Base-by-base conservation (phyloP, 2,888 invertebrate genomes). In the Bhutanitis thaidina region DNA sequence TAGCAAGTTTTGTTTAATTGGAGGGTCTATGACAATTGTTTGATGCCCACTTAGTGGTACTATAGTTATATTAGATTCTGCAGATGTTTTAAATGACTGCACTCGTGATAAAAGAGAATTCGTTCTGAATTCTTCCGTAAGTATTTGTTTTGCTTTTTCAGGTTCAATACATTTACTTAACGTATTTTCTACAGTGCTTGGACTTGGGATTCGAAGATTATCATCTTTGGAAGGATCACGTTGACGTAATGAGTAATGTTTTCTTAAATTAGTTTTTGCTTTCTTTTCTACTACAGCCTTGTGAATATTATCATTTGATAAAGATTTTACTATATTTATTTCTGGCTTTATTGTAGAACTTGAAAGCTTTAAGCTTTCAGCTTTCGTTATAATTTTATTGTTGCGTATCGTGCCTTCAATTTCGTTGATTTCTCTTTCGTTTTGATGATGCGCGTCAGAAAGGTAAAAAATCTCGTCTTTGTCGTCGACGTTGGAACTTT, bases 11-110 rank as follows among this genome's bases (percentile, higher is more conserved):
- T 80, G 78, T 30, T 65, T 68, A 27, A 87, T 58, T 10, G 89
- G 89, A 54, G 90, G 88, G 69, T 90, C 78, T 50, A 90, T 84
- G 20, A 90, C 82, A 59, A 90, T 85, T n/a, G 90, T 90, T 76
- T 90, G 90, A 65, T 90, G 90, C 40, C 90, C 90, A 60, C 90
- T 90, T 54, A 90, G 65, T 38, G 90, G 90, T 35, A 90, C 76
- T 44, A 90, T 79, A 49, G 84, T 76, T 53, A 90, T 83, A 59
- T 80, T 85, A n/a, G 86, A 83, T 56, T 87, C 82, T n/a, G 82
- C 77, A 3, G 82, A 78, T 53, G 87, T 86, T 64, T 89, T 89
- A 53, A 89, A 89, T 32, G 88, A 87, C 60, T 88, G 88, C 4
- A 88, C 87, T 60, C 88, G 68, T 27, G 87, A 82, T 56, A 88